Evolutionary conservation across 2,888 invertebrate genomes (phyloP).

Genomic region (Diarsia dahlii): DNA sequence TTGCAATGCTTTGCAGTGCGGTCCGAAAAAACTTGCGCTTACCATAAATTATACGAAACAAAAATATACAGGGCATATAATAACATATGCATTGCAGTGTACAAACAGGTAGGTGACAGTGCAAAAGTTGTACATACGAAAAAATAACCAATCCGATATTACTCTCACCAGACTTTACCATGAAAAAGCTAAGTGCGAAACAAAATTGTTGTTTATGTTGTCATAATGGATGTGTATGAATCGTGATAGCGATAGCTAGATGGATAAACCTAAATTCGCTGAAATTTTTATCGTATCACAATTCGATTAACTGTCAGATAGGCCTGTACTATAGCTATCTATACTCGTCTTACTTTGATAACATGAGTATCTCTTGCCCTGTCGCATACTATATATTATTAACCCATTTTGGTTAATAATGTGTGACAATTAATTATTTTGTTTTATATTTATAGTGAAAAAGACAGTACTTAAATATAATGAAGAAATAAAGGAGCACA

Average conservation of each 20-base stretch:
- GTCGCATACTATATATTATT: slow-evolving; percentile 1
- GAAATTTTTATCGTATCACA: slow-evolving; percentile 29
- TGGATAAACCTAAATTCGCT: slow-evolving; percentile 13
- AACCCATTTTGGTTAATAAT: neutral
- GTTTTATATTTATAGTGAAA: slow-evolving; percentile 5
- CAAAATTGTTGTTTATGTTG: slow-evolving; percentile 25
- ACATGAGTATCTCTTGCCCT: slow-evolving; percentile 2
- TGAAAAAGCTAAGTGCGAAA: slow-evolving; percentile 33
- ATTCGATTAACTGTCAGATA: slow-evolving; percentile 18
- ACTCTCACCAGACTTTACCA: slow-evolving; percentile 13
- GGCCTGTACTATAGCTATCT: neutral
- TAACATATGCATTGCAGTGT: neutral
- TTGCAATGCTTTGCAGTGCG: neutral
- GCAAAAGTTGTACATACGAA: slow-evolving; percentile 17
- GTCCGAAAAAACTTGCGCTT: neutral
- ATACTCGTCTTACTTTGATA: slow-evolving; percentile 7
- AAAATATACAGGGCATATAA: slow-evolving; percentile 2
- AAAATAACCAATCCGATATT: slow-evolving; percentile 22
- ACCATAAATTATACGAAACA: slow-evolving; percentile 5
- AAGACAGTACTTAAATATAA: slow-evolving; percentile 5
- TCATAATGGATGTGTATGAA: slow-evolving; percentile 33
- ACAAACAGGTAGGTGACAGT: slow-evolving; percentile 36
- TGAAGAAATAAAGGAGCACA: slow-evolving; percentile 41
- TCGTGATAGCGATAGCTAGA: slow-evolving; percentile 34
- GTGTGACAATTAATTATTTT: neutral